Base-by-base conservation (phyloP, 2,797 vertebrate genomes). In the Clamator glandarius region DNA sequence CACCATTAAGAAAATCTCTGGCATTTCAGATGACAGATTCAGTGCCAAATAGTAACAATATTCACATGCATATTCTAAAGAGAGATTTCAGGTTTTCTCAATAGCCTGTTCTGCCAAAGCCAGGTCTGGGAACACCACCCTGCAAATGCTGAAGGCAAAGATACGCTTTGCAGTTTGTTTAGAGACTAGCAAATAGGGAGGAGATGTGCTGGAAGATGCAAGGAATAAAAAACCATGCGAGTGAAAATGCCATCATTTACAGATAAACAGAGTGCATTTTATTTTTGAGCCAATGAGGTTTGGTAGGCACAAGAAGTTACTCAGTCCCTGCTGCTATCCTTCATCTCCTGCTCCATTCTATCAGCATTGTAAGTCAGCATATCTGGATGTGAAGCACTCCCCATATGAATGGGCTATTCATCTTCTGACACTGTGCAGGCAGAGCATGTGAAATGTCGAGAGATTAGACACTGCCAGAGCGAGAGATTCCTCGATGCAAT, bases 401-500 rank as follows among this genome's bases (percentile, higher is more conserved):
- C 70, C 70, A 21, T 64, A 62, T 81, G 88, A 94, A 95, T 16
- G 76, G 55, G 78, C 86, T 78, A 93, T 94, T 92, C 84, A 89
- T 96, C 94, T 96, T 82, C 91, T 57, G 90, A 72, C 67, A 59
- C 41, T 5, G 52, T 3, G 5, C 75, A 58, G 87, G 84, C 90
- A 90, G 84, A 95, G 78, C 83, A 77, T 88, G 87, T 70, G 88
- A 95, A 95, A 95, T 63, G 84, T 68, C n/a, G 75, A 59, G 84
- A 96, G 91, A 95, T 96, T 92, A 85, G 83, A 77, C 72, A 62
- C 54, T 44, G 64, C 82, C 84, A 28, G 90, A 61, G 82, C 44
- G 87, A 93, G 92, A 95, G 90, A 93, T 95, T 92, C 87, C 88
- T 93, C 44, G 13, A 58, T 67, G 77, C 95, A 96, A 94, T 95